Percentiles rank a stretch among this genome's conserved stretches.
These are phyloP conservation scores for Bathybates hornii DNA, from an alignment of 2,113 vertebrate genomes.

Conservation along the genomic window DNA sequence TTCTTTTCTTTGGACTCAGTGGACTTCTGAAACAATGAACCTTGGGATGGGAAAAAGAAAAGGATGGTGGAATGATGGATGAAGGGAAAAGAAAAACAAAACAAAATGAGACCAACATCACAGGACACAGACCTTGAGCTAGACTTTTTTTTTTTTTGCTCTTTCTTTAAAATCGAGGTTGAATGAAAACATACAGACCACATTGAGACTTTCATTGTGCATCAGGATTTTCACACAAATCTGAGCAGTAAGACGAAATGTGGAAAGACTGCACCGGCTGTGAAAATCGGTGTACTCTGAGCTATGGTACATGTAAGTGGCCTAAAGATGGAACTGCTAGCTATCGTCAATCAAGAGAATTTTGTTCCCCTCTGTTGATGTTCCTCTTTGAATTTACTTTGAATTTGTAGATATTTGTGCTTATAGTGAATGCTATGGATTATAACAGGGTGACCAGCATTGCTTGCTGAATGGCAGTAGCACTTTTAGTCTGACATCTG, in stretches of 20 bases:
- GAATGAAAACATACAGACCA: background rate
- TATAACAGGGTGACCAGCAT: background rate
- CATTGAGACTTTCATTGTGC: background rate
- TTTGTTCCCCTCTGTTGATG: background rate
- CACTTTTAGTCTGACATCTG: background rate
- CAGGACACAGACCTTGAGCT: background rate
- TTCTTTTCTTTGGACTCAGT: conserved; percentile 89
- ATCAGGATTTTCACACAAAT: background rate
- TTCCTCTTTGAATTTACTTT: background rate
- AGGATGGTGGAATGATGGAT: conserved; percentile 68
- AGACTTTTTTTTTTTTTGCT: background rate
- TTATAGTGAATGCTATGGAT: background rate
- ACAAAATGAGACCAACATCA: conserved; percentile 33
- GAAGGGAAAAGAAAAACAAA: conserved; percentile 30
- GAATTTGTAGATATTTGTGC: background rate
- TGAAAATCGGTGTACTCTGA: background rate
- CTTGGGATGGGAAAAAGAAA: conserved; percentile 78
- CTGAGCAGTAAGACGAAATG: background rate
- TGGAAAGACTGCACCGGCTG: background rate
- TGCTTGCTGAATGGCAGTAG: background rate
- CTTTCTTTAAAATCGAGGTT: background rate
- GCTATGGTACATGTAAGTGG: background rate
- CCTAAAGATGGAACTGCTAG: background rate
- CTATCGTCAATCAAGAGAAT: background rate
- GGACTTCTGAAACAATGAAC: conserved; percentile 97